A percentile compares a stretch with the other conserved stretches of the same genome.
phyloP scores from a whole-genome alignment of 2,797 vertebrate genomes.

The Menidia menidia region DNA sequence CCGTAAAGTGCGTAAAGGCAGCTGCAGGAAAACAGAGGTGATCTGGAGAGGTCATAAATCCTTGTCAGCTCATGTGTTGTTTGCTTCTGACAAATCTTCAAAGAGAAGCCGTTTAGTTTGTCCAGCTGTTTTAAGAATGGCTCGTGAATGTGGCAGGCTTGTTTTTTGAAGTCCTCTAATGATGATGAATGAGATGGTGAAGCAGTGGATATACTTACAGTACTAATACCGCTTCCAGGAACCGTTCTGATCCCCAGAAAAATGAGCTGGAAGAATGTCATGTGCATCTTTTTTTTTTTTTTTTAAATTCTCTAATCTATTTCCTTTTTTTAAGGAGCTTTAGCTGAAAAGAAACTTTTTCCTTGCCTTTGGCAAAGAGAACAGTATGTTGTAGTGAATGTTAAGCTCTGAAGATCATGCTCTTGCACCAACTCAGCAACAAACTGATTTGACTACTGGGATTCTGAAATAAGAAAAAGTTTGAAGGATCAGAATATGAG shows the following conservation, averaged over 20 bases:
- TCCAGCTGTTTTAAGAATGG: conserved; percentile 37
- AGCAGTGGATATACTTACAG: conserved; percentile 2
- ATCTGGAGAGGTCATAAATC: conserved; percentile 49
- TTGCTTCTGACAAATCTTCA: conserved; percentile 58
- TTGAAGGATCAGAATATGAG: neutral
- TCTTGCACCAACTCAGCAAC: neutral
- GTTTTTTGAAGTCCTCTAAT: conserved; percentile 51
- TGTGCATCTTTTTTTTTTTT: conserved; percentile 29
- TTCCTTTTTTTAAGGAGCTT: conserved; percentile 41
- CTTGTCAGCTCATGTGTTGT: conserved; percentile 46
- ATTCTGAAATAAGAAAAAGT: neutral
- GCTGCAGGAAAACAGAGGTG: conserved; percentile 38
- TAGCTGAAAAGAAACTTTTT: conserved; percentile 30
- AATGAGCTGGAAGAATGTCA: conserved; percentile 30
- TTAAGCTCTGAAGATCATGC: conserved; percentile 16
- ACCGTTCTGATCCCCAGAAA: conserved; percentile 21
- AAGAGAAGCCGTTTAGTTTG: conserved; percentile 49
- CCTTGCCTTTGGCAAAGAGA: conserved; percentile 25
- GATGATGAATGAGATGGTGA: conserved; percentile 27
- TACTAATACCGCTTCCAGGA: conserved; percentile 23
- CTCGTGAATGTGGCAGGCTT: conserved; percentile 15
- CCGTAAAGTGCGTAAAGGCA: conserved; percentile 42
- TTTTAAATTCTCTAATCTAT: conserved; percentile 12
- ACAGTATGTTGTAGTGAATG: conserved; percentile 16
- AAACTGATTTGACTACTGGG: neutral